Base-by-base conservation (phyloP, 2,113 vertebrate species). In the Bufo bufo region DNA sequence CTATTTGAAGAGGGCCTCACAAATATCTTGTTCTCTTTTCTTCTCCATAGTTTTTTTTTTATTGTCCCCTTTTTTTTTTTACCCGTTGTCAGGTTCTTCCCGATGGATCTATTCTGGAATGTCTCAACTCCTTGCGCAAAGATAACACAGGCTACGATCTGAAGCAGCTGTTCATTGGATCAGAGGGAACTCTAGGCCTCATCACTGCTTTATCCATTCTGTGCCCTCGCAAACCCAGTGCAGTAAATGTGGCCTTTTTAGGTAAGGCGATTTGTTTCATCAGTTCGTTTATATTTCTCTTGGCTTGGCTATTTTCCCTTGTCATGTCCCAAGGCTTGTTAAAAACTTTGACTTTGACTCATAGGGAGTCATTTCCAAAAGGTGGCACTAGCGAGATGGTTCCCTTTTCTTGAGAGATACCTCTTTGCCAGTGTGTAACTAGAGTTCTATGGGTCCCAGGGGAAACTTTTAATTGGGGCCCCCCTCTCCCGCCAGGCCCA, bases 71-170 rank as follows among this genome's bases (percentile, higher is more conserved):
- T 23, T 52, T 52, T 8, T 19, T 47, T 77, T 43, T 58, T 33
- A 14, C 9, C 11, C 84, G 23, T 54, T 84, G 13, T 87, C 9
- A 99, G 98, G 97, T 98, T 23, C 92, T 99, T 90, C 97, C 97
- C 0, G 94, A 97, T 0, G 98, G 98, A 50, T 93, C 92, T 0
- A 33, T 96, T 77, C 93, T 99, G 91, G 93, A 99, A 91, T 97
- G 96, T 71, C 91, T 99, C 91, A 89, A 93, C 0, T 95, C 96
- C 0, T 91, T 99, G 91, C 91, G 98, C 69, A 99, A 99, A 90
- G 98, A 99, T 82, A 99, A 99, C 91, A 99, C 98, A 0, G 98
- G 98, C 91, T 99, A 99, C 1, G 98, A 99, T 90, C 92, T 99
- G 90, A 99, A 99, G 91, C 98, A 99, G 94, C 96, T 99, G 72